These are phyloP conservation scores for Eupristina koningsbergeri DNA, from an alignment of 1,140 invertebrate genomes.

Conservation along the genomic window DNA sequence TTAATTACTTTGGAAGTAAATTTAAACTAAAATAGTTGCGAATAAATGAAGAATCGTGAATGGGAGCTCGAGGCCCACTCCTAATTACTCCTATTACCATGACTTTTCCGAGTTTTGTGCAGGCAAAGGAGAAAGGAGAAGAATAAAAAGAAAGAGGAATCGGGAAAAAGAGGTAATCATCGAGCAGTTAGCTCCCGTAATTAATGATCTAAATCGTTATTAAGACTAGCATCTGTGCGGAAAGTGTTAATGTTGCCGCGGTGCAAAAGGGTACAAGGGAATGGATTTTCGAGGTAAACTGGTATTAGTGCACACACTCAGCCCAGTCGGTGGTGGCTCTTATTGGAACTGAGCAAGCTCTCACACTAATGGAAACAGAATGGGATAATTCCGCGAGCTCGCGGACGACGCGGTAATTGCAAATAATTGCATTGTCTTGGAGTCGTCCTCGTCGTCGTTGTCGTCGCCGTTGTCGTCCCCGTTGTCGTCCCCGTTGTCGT, in stretches of 20 bases:
- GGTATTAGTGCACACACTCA: background rate
- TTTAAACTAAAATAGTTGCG: too few species aligned
- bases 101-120: background rate
- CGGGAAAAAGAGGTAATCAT: background rate
- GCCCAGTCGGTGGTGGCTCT: background rate
- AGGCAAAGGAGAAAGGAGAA: background rate
- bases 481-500: background rate
- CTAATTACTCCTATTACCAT: too few species aligned
- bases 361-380: conserved; percentile 68
- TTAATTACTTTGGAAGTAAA: too few species aligned
- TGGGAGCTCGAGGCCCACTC: too few species aligned
- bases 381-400: conserved; percentile 68
- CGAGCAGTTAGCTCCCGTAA: background rate
- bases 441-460: conserved; percentile 47
- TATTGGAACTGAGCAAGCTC: conserved; percentile 10
- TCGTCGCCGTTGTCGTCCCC: background rate
- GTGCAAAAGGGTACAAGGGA: background rate
- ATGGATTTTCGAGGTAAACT: too few species aligned
- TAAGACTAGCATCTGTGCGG: background rate
- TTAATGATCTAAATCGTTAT: background rate
- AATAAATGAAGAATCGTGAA: too few species aligned
- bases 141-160: background rate
- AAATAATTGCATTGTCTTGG: conserved; percentile 75
- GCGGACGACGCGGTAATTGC: conserved; percentile 71
- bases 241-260: background rate